Base-by-base conservation (phyloP, 2,888 invertebrate genomes). In the Isotomurus palustris region DNA sequence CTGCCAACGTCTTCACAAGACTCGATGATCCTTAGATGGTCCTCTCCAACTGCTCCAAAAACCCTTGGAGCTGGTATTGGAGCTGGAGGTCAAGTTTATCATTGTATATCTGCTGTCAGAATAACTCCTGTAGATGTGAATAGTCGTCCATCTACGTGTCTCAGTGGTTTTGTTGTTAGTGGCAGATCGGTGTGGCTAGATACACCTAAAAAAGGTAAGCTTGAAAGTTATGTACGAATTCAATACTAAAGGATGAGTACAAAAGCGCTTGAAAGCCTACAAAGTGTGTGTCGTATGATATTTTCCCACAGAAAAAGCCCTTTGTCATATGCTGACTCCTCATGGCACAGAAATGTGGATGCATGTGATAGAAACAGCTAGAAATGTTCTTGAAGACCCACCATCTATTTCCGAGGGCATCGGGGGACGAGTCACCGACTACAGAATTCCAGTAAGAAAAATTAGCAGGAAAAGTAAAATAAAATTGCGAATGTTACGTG, bases 51-150 rank as follows among this genome's bases (percentile, higher is more conserved):
- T 2, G 56, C 67, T 22, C 66, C 69, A 6, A 70, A 69, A 56
- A 66, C 62, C n/a, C 44, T 51, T 44, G 66, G 64, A 4, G 52
- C 58, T 2, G 63, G 65, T 2, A 32, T 61, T n/a, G 56, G 56
- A 19, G 53, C 60, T 10, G 59, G 58, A 21, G 53, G 58, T 6
- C 41, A 51, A 77, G 83, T 82, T 77, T 91, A 83, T 77, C 89
- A 86, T 73, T 90, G 86, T 72, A 86, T 90, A 0, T 86, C 87
- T 0, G 86, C 92, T 76, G 88, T 88, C 77, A 81, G 93, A 60
- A 91, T 96, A 24, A 95, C 96, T 0, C 95, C 96, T 0, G 91
- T 94, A 0, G 94, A 96, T 77, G 94, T 96, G 0, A 96, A 94
- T 68, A 75, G 94, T 21, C 82, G 97, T 0, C 97, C 97, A 0